Base-by-base conservation (phyloP, 2,888 invertebrate species). In the Cerceris ruficornis region DNA sequence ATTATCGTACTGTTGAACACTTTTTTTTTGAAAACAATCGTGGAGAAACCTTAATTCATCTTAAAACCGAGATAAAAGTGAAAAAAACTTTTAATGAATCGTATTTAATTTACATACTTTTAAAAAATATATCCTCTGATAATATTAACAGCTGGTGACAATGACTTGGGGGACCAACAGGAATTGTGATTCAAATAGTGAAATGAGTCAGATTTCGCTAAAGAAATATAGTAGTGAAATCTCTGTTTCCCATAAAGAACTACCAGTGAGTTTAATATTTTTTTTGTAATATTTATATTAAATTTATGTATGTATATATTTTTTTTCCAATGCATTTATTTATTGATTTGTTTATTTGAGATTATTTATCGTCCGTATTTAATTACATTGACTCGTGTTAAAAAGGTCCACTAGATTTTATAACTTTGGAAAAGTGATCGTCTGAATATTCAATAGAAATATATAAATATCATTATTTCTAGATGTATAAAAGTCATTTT, bases 131-230 rank as follows among this genome's bases (percentile, higher is more conserved):
- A 70, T 69, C 28, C 66, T 80, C 65, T 69, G 55, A 50, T 64
- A 69, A 75, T 17, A 54, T 75, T 61, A 75, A 75, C 78, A 80
- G 79, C 75, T 80, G 62, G 58, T 80, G 73, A 72, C 74, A 82
- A 85, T 85, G 82, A 83, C 78, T 73, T 79, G 84, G 78, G 77
- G 84, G n/a, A 82, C 68, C 69, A 69, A 77, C 71, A 69, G 83
- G 75, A 84, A 80, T 74, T 65, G 13, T 55, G 60, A 76, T 28
- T 55, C 71, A 64, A 77, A 54, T 70, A 82, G 54, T 66, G 55
- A 50, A 9, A 69, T 73, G 58, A 58, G 28, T 77, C 72, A 70
- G 55, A 60, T 69, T 73, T 74, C 77, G 28, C 52, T 72, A 42
- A 83, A 77, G 69, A 55, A 64, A 65, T 75, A 59, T 67, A 79